These are phyloP conservation scores for Pachliopta kotzebuea DNA, from an alignment of 2,888 invertebrate species.

Conservation along the genomic window DNA sequence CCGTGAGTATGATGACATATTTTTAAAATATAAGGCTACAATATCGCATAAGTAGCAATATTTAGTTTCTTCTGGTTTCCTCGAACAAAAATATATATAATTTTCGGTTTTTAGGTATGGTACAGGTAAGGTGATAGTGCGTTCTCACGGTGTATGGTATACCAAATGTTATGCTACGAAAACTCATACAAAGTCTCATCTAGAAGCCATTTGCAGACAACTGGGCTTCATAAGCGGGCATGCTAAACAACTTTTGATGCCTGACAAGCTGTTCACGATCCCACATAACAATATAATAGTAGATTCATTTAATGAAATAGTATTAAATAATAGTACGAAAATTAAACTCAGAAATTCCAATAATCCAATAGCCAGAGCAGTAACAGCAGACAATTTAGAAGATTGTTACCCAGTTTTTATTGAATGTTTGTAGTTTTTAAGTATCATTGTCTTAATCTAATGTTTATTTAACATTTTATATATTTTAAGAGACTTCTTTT, in stretches of 20 bases:
- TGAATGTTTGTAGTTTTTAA: slow-evolving; percentile 59
- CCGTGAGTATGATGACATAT: slow-evolving; percentile 48
- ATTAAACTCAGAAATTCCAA: slow-evolving; percentile 63
- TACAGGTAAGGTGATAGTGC: slow-evolving; percentile 84
- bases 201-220: slow-evolving; percentile 82
- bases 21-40: neutral
- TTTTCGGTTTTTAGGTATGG: slow-evolving; percentile 61
- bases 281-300: slow-evolving; percentile 53
- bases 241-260: slow-evolving; percentile 61
- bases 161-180: slow-evolving; percentile 83
- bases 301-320: slow-evolving; percentile 60
- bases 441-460: neutral
- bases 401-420: slow-evolving; percentile 71
- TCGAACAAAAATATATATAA: neutral
- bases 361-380: slow-evolving; percentile 56
- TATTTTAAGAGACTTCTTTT: neutral
- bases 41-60: neutral
- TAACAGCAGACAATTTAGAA: slow-evolving; percentile 46
- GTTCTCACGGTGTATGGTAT: slow-evolving; percentile 86
- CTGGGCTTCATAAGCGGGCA: slow-evolving; percentile 82
- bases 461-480: neutral
- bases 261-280: slow-evolving; percentile 41
- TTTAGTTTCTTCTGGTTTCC: neutral
- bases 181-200: slow-evolving; percentile 72
- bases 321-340: slow-evolving; percentile 61